Evolutionary conservation across 2,113 vertebrate species (phyloP), one percentile per base, ranked within the genome.

Genomic region (Crocuta crocuta): DNA sequence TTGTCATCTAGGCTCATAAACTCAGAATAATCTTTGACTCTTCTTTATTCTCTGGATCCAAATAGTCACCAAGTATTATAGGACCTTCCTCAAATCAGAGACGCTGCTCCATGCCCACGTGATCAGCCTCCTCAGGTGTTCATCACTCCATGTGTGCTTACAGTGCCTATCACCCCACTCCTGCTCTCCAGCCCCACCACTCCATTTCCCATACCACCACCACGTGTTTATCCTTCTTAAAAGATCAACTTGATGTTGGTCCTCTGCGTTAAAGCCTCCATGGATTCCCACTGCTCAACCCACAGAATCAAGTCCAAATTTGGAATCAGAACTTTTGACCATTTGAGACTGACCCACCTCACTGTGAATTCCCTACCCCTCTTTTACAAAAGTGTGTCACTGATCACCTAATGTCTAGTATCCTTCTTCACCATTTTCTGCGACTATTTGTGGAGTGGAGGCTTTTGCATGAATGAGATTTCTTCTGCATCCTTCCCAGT

Each of bases 361-460:
- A 92, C n/a, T 89, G n/a, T 70, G 5, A 71, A 82, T 66, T 31
- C 23, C 55, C 23, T 17, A 15, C 35, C 58, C 21, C 63, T 11
- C 35, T 66, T 79, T 95, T 66, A 91, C 43, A 48, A 94, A 95
- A 94, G 83, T n/a, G 6, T 70, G 24, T 11, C n/a, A 63, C 8
- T 80, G 66, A 66, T 71, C 68, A 93, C 33, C 73, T 65, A 73
- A 23, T 74, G 73, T 24, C 53, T 43, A 70, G 7, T 35, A 74
- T 53, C 10, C 28, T 90, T 98, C n/a, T 92, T 85, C 94, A 81
- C 58, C 26, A 94, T 76, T 78, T 94, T 19, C 48, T 78, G 16
- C 35, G 13, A 65, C 83, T 89, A 78, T 11, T 50, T 58, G 6
- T 45, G 39, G 24, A 91, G 26, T 66, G 11, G 7, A 94, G 33